phyloP scores from a whole-genome alignment of 2,888 invertebrate species.

The Caenorhabditis drosophilae region DNA sequence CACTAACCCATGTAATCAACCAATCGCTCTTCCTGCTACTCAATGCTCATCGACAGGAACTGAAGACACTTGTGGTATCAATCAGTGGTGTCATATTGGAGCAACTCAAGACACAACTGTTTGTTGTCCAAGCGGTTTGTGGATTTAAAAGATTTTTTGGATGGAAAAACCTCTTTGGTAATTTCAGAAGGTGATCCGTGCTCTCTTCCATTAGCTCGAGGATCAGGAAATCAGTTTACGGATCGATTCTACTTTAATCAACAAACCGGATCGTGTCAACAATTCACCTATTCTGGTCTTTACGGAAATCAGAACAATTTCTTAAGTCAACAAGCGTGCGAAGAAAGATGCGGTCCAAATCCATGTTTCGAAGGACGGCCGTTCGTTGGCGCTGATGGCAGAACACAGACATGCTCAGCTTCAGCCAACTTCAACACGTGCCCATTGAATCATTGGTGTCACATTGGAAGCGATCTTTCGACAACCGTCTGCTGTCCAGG shows the following conservation, averaged over 20 bases:
- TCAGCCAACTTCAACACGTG: constrained; percentile 64
- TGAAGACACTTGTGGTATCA: constrained; percentile 45
- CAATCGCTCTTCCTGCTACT: constrained; percentile 49
- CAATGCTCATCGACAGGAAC: constrained; percentile 42
- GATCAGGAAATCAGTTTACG: constrained; percentile 54
- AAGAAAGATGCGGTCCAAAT: constrained; percentile 60
- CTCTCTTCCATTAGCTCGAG: constrained; percentile 50
- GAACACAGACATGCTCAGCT: constrained; percentile 64
- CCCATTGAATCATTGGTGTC: constrained; percentile 67
- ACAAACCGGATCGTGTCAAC: constrained; percentile 57
- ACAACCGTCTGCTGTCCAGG: constrained; percentile 68
- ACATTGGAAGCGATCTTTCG: constrained; percentile 60
- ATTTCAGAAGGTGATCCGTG: constrained; percentile 60
- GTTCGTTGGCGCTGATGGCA: constrained; percentile 63
- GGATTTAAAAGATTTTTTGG: no score
- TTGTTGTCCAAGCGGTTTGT: constrained; percentile 66
- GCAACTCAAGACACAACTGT: constrained; percentile 58
- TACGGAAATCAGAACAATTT: constrained; percentile 68
- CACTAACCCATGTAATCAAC: constrained; percentile 62
- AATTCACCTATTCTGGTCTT: constrained; percentile 63
- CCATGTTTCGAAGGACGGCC: constrained; percentile 64
- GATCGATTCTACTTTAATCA: constrained; percentile 65
- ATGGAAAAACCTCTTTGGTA: no score
- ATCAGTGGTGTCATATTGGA: constrained; percentile 66
- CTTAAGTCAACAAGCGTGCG: constrained; percentile 56